Evolutionary conservation across 2,888 invertebrate species (phyloP).

Genomic region (Nemotelus nigrinus): DNA sequence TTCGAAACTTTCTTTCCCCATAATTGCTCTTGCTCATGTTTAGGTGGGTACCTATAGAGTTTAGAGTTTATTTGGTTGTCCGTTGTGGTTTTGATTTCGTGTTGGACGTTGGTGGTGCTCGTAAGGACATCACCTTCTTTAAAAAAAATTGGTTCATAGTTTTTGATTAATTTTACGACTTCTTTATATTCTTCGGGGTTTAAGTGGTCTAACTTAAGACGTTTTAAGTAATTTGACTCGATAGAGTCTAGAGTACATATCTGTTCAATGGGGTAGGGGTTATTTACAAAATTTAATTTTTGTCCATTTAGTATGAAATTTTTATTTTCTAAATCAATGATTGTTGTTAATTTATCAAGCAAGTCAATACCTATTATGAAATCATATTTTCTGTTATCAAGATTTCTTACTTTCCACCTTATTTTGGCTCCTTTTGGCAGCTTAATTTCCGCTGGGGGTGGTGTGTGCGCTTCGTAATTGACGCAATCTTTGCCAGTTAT

Average conservation of each 20-base stretch:
- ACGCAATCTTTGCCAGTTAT: background rate
- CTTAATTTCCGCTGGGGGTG: background rate
- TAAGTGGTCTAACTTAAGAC: background rate
- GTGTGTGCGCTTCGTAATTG: background rate
- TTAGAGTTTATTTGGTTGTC: background rate
- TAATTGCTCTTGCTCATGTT: background rate
- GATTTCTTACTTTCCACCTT: background rate
- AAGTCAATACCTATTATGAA: background rate
- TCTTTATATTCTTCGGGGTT: background rate
- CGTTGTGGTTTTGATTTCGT: background rate
- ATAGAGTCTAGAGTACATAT: background rate
- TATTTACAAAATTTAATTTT: background rate
- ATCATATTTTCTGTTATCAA: background rate
- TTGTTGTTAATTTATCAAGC: background rate
- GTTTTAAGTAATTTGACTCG: background rate
- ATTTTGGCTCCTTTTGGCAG: background rate
- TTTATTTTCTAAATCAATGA: background rate
- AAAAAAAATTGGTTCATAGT: too few relatives aligned
- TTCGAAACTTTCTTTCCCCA: background rate
- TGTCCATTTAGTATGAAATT: background rate
- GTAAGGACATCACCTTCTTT: too few relatives aligned
- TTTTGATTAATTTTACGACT: background rate
- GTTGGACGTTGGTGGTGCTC: background rate
- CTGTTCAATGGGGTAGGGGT: background rate
- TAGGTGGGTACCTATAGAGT: background rate